Percentiles rank a stretch among this genome's conserved stretches.
Evolutionary conservation across 2,888 invertebrate species (phyloP).

Genomic region (Chrysotoxum bicinctum): DNA sequence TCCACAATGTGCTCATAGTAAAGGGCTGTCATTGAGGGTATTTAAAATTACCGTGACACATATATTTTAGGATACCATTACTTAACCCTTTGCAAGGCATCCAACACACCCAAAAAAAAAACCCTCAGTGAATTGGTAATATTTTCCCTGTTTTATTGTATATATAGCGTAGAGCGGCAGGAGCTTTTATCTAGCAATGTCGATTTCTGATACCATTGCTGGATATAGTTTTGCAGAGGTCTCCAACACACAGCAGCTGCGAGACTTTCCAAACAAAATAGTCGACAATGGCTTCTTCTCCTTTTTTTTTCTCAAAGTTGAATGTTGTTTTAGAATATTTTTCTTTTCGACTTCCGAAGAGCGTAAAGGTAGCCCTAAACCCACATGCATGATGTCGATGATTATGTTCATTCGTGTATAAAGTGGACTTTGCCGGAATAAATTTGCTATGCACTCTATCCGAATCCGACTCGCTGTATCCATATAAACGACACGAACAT

Average conservation of each 20-base stretch:
- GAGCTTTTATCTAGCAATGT: background rate
- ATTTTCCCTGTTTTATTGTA: background rate
- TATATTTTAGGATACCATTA: background rate
- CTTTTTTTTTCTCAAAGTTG: background rate
- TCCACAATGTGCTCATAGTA: no score
- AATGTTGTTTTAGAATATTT: constrained; percentile 31
- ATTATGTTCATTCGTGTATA: constrained; percentile 67
- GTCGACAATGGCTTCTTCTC: constrained; percentile 15
- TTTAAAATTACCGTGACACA: no score
- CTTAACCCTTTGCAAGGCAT: background rate
- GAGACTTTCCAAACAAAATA: constrained; percentile 10
- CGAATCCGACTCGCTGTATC: background rate
- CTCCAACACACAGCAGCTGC: constrained; percentile 1
- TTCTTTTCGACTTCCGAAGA: background rate
- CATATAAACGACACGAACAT: background rate
- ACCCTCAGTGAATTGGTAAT: background rate
- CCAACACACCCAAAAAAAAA: background rate
- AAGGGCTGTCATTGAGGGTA: no score
- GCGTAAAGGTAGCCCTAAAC: constrained; percentile 41
- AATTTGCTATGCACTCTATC: constrained; percentile 30
- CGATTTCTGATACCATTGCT: background rate
- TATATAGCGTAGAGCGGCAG: background rate
- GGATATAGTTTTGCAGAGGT: background rate
- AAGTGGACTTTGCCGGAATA: constrained; percentile 59
- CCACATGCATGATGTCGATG: constrained; percentile 56